phyloP scores from a whole-genome alignment of 2,113 vertebrate genomes.

The Rhinolophus sinicus region DNA sequence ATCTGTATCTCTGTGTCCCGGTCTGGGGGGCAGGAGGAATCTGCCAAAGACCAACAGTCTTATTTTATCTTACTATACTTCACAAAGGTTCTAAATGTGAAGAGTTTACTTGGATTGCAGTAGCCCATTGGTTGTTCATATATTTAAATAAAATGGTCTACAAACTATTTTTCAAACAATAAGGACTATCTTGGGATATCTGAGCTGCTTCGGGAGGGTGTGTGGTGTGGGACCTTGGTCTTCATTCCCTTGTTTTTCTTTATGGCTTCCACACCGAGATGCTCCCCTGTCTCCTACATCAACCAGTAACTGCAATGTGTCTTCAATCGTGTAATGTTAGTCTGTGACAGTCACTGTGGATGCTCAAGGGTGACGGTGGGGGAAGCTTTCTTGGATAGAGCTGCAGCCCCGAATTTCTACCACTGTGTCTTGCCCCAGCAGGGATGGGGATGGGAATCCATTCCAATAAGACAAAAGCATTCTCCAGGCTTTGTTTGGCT shows the following conservation, averaged over 20 bases:
- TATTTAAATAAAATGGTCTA: conserved; percentile 85
- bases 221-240: conserved; percentile 71
- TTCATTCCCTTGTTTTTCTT: conserved; percentile 74
- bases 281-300: conserved; percentile 63
- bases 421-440: conserved; percentile 56
- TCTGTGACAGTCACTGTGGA: conserved; percentile 60
- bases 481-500: conserved; percentile 76
- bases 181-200: conserved; percentile 83
- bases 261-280: conserved; percentile 72
- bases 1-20: conserved; percentile 81
- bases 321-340: conserved; percentile 66
- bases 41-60: conserved; percentile 81
- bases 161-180: conserved; percentile 84
- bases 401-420: conserved; percentile 48
- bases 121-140: conserved; percentile 83
- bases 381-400: conserved; percentile 64
- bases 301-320: conserved; percentile 71
- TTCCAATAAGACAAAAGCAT: conserved; percentile 61
- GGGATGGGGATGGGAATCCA: conserved; percentile 73
- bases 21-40: conserved; percentile 80
- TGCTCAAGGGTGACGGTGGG: conserved; percentile 62
- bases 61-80: conserved; percentile 77
- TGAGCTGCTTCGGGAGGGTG: conserved; percentile 78
- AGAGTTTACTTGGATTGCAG: conserved; percentile 82
- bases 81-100: conserved; percentile 82